phyloP scores from a whole-genome alignment of 2,888 invertebrate species.

The Caenorhabditis virilis region DNA sequence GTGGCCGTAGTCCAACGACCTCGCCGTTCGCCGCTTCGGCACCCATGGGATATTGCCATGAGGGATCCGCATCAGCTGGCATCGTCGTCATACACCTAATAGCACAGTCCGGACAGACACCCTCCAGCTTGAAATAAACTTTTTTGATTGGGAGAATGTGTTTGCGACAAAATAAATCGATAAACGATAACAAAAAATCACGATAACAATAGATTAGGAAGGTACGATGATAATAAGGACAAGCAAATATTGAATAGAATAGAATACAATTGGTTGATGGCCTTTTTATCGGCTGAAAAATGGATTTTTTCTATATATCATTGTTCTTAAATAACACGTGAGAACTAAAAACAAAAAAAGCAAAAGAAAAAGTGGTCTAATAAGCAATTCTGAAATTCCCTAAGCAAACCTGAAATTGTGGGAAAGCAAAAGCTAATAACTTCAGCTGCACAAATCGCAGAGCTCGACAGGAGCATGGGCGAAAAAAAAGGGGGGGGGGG shows the following conservation, averaged over 20 bases:
- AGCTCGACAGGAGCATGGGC: too few relatives aligned
- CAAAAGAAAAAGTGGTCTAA: too few relatives aligned
- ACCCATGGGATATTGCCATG: conserved; percentile 30
- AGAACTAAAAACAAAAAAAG: too few relatives aligned
- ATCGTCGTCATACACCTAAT: conserved; percentile 39
- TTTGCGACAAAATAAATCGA: neutral
- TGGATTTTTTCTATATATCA: too few relatives aligned
- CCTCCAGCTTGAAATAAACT: conserved; percentile 45
- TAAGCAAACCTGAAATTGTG: too few relatives aligned
- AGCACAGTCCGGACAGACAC: conserved; percentile 46
- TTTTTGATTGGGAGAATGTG: neutral
- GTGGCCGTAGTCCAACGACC: conserved; percentile 1
- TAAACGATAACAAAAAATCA: neutral
- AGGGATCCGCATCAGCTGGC: conserved; percentile 26
- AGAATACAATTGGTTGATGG: neutral
- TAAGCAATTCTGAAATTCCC: too few relatives aligned
- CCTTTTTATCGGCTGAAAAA: too few relatives aligned
- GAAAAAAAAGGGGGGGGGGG: too few relatives aligned
- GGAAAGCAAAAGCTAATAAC: too few relatives aligned
- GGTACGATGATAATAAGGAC: conserved; percentile 1
- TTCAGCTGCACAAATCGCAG: too few relatives aligned
- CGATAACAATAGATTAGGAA: neutral
- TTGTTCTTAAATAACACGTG: too few relatives aligned
- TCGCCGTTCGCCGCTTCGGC: conserved; percentile 11
- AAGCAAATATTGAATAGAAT: too few relatives aligned